Base-by-base conservation (phyloP, 2,888 invertebrate genomes). In the Nomada goodeniana region DNA sequence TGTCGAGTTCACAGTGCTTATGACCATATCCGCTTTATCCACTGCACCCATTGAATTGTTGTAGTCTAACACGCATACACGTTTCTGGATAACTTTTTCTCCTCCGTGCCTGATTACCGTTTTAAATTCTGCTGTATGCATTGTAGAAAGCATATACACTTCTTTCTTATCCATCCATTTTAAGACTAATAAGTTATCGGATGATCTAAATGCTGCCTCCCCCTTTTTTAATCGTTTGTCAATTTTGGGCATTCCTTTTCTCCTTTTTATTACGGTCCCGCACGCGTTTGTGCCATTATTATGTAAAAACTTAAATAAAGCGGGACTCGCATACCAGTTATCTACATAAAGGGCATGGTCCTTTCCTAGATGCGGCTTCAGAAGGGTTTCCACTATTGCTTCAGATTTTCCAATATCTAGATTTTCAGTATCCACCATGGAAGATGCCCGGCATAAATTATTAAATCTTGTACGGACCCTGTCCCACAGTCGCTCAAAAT, bases 1-100 rank as follows among this genome's bases (percentile, higher is more conserved):
- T 18, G 47, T 44, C 5, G 23, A 68, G 18, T 57, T 68, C 57
- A 68, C 23, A 23, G 36, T 67, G 69, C 83, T 83, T 42, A 76
- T 83, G 52, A 80, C 74, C 83, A 79, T 81, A 52, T 84, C 82
- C 20, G 76, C 68, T 80, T 71, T 82, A 60, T 82, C 82, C 15
- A 80, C 82, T 42, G 74, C 64, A 74, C 84, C 79, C 81, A 76
- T 82, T 36, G 63, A 76, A 29, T 76, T 76, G 23, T 76, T 76
- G 50, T 76, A 76, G 47, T 69, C 70, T 57, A 76, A 76, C 26
- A 76, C 70, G 70, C 76, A 76, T 65, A 71, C 71, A 71, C 67
- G 67, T 77, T 77, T 72, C 42, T 53, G 60, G 53, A 72, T 72
- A 72, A 72, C 72, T 77, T 5, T 77, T 44, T 60, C 11, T 67